A percentile compares a stretch with the other conserved stretches of the same genome.
Conservation (phyloP, 1,140 invertebrate species). For the Drosophila mauritiana region DNA sequence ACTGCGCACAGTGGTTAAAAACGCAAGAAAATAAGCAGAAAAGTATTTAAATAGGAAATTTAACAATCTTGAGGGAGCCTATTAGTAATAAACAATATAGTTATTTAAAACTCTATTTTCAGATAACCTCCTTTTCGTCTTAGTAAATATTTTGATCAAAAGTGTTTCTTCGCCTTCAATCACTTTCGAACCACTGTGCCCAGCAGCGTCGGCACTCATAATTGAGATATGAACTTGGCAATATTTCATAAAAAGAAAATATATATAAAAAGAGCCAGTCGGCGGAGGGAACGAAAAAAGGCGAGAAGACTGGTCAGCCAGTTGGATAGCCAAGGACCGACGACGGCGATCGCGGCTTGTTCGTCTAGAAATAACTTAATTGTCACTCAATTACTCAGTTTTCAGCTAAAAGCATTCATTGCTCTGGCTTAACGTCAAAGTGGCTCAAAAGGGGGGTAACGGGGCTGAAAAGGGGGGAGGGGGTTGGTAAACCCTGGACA, state of each 20-base stretch:
- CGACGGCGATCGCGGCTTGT: conserved; percentile 68
- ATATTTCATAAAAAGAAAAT: conserved; percentile 78
- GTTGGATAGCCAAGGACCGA: conserved; percentile 35
- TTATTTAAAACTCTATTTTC: too few relatives aligned
- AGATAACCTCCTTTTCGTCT: too few relatives aligned
- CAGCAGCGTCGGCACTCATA: conserved; percentile 57
- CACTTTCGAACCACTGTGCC: conserved; percentile 35
- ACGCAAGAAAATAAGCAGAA: neutral
- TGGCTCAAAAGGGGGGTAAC: neutral
- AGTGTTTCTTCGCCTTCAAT: neutral
- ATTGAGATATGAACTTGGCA: conserved; percentile 84
- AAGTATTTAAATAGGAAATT: too few relatives aligned
- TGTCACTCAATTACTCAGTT: conserved; percentile 85
- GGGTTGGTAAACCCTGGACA: too few relatives aligned
- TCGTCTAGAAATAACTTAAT: conserved; percentile 84
- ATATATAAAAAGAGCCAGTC: conserved; percentile 2
- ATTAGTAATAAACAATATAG: too few relatives aligned
- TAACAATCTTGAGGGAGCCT: too few relatives aligned
- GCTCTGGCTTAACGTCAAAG: conserved; percentile 78
- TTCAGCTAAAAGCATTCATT: conserved; percentile 84
- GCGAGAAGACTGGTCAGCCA: conserved; percentile 16
- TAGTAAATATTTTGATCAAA: neutral
- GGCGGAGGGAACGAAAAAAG: conserved; percentile 1
- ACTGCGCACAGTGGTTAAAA: conserved; percentile 9
- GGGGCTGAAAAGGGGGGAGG: too few relatives aligned